phyloP scores from a whole-genome alignment of 2,888 invertebrate species.

The Drosophila antonietae region DNA sequence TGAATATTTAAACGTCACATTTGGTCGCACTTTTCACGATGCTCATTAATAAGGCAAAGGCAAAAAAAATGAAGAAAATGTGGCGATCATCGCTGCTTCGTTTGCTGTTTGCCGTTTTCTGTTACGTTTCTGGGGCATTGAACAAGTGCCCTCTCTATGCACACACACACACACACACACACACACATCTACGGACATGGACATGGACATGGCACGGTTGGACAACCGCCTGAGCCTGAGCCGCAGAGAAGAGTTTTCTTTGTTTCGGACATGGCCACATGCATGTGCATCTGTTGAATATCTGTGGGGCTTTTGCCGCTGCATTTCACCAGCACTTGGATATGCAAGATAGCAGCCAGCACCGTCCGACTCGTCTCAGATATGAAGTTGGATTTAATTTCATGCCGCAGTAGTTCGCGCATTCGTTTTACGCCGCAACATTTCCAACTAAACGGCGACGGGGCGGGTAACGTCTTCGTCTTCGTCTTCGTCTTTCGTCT shows the following conservation, averaged over 20 bases:
- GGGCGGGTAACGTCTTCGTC: slow-evolving; percentile 34
- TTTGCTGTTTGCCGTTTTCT: slow-evolving; percentile 53
- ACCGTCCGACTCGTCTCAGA: slow-evolving; percentile 46
- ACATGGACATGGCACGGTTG: slow-evolving; percentile 73
- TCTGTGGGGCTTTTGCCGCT: slow-evolving; percentile 55
- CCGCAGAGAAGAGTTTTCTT: slow-evolving; percentile 72
- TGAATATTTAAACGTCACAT: slow-evolving; percentile 84
- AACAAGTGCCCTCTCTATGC: slow-evolving; percentile 81
- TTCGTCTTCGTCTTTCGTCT: slow-evolving; percentile 26
- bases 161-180: slow-evolving; percentile 37
- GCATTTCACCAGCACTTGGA: slow-evolving; percentile 75
- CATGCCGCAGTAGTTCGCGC: slow-evolving; percentile 82
- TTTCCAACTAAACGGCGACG: slow-evolving; percentile 71
- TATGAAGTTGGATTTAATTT: slow-evolving; percentile 82
- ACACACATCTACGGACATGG: slow-evolving; percentile 24
- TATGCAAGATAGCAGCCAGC: slow-evolving; percentile 73
- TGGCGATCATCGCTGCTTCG: slow-evolving; percentile 69
- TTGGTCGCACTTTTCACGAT: slow-evolving; percentile 83
- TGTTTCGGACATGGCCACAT: slow-evolving; percentile 75
- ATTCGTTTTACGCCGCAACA: slow-evolving; percentile 69
- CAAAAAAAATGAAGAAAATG: slow-evolving; percentile 72
- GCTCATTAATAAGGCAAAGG: slow-evolving; percentile 80
- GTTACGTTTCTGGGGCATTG: slow-evolving; percentile 68
- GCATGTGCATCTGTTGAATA: slow-evolving; percentile 71
- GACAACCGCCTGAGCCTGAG: slow-evolving; percentile 64